Evolutionary conservation across 2,888 invertebrate genomes (phyloP), one percentile per base, ranked within the genome.

Genomic region (Corbicula japonica): DNA sequence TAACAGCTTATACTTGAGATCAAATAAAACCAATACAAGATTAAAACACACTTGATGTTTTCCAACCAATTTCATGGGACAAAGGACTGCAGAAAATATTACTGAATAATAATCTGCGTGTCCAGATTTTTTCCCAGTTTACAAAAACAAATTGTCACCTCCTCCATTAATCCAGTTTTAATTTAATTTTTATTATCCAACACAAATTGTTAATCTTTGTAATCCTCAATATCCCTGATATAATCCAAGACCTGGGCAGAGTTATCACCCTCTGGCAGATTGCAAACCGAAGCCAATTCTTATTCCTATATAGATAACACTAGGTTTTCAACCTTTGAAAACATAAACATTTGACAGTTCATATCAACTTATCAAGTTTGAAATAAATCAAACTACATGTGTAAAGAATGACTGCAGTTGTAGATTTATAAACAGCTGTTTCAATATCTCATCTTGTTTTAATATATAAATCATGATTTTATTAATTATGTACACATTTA

Each of bases 181-280:
- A 41, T 56, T 65, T 58, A 62, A 72, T 72, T 72, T n/a, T n/a
- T 56, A 34, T 69, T 69, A 69, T 48, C 23, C 54, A 52, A 54
- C 34, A 52, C 32, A 32, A n/a, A 44, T 46, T 26, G 34, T 35
- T n/a, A n/a, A n/a, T 66, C 66, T 54, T 54, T 21, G 35, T 34
- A 21, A 18, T 28, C 32, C 32, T 56, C 34, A 21, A 10, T 30
- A 66, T 35, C 35, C 6, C 41, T 38, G 35, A 8, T 52, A 41
- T 54, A 30, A 15, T 38, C 41, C 30, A 54, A 66, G 38, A 54
- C 41, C 28, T 61, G 34, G 5, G 66, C 63, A 34, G 32, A 23
- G 3, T 28, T 18, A 28, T 66, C 54, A 66, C 54, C 66, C 52
- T 30, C 30, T 66, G 41, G 44, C 52, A 54, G 54, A 66, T 54